Conservation (phyloP, 2,888 invertebrate species). For the Ctena decussata region DNA sequence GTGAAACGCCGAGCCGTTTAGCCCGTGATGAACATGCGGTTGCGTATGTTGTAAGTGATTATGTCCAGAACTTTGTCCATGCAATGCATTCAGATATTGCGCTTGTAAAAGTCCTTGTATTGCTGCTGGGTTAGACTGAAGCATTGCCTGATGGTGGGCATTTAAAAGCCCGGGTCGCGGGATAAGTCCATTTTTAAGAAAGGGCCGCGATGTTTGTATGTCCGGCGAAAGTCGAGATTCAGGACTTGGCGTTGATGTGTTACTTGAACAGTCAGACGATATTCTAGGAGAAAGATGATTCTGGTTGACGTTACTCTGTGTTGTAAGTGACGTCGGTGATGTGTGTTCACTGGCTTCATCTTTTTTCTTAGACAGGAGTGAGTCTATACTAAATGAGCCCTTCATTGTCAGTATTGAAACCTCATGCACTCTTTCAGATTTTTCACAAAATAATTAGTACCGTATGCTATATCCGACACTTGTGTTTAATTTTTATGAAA, state of each 20-base stretch:
- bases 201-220: slow-evolving; percentile 35
- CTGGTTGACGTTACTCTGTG: not conserved
- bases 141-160: slow-evolving; percentile 68
- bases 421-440: too few species aligned
- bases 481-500: too few species aligned
- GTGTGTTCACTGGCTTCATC: slow-evolving; percentile 16
- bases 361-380: slow-evolving; percentile 90
- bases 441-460: too few species aligned
- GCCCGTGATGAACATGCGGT: slow-evolving; percentile 62
- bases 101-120: slow-evolving; percentile 70
- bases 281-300: slow-evolving; percentile 42
- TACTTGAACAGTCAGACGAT: slow-evolving; percentile 72
- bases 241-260: slow-evolving; percentile 73
- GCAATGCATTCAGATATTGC: slow-evolving; percentile 67
- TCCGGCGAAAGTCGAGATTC: slow-evolving; percentile 74
- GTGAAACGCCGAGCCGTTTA: slow-evolving; percentile 83
- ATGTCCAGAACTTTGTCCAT: slow-evolving; percentile 64
- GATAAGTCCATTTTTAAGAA: slow-evolving; percentile 66
- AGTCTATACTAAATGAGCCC: slow-evolving; percentile 95
- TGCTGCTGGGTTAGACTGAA: slow-evolving; percentile 66
- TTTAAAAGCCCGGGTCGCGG: slow-evolving; percentile 79
- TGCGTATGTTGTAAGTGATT: slow-evolving; percentile 42
- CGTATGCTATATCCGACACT: too few species aligned
- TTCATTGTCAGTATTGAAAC: slow-evolving; percentile 75
- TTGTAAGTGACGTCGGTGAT: slow-evolving; percentile 19